Conservation (phyloP, 1,140 invertebrate species). For the Homarus americanus region DNA sequence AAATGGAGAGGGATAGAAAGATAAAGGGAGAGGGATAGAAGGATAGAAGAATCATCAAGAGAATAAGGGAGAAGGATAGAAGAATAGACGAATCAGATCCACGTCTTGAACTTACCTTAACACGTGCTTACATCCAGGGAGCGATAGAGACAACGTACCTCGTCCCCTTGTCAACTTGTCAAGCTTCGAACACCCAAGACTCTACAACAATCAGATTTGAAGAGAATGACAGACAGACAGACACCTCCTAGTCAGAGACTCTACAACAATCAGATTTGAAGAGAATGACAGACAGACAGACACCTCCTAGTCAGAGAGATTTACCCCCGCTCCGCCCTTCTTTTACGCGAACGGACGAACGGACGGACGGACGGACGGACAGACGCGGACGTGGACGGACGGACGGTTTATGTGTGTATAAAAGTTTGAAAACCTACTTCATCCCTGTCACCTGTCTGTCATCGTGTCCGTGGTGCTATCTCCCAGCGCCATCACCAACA, state of each 20-base stretch:
- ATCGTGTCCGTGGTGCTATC: slow-evolving; percentile 31
- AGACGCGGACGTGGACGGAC: not conserved
- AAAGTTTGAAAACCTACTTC: slow-evolving; percentile 51
- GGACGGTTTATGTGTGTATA: slow-evolving; percentile 48
- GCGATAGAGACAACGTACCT: no score
- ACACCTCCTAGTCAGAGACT: not conserved
- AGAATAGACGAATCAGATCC: not conserved
- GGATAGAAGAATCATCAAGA: not conserved
- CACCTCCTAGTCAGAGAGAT: not conserved
- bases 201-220: slow-evolving; percentile 30
- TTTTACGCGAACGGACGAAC: no score
- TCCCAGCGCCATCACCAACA: not conserved
- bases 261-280: slow-evolving; percentile 30
- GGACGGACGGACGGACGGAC: no score
- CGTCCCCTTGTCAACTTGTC: not conserved
- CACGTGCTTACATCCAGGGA: not conserved
- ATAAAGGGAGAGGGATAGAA: not conserved
- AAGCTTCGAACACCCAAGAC: slow-evolving; percentile 6
- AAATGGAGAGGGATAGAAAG: not conserved
- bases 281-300: slow-evolving; percentile 9
- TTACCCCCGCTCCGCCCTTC: no score
- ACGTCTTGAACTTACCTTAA: not conserved
- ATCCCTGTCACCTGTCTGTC: slow-evolving; percentile 50
- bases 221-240: slow-evolving; percentile 12
- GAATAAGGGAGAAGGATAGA: not conserved